Base-by-base conservation (phyloP, 37 sponge, comb jelly and placozoan species). In the Crambe crambe region DNA sequence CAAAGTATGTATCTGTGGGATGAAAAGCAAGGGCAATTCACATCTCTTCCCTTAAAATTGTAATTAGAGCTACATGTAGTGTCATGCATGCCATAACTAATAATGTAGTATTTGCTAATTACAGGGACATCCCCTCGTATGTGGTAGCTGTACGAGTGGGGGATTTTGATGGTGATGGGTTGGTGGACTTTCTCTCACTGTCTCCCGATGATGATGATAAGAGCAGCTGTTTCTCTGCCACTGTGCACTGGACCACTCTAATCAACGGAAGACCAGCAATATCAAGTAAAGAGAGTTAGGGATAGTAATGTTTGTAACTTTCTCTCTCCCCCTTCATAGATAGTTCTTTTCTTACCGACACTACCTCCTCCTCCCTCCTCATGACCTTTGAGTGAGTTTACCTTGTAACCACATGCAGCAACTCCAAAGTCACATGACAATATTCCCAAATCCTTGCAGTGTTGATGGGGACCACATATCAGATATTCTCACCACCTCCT, bases 401-500 rank as follows among this genome's bases (percentile, higher is more conserved):
- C n/a, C n/a, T n/a, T n/a, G n/a, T n/a, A n/a, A n/a, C n/a, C n/a
- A n/a, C n/a, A n/a, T 63, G n/a, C 17, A 68, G 38, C 12, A 36
- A 10, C 37, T 36, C 69, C 22, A 63, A 63, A 26, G 25, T 26
- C 22, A 68, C 38, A 54, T 27, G 62, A 6, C 40, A 2, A 56
- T 58, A 22, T 31, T 58, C 31, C 35, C 34, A 43, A 41, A 23
- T 74, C 35, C n/a, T n/a, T n/a, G n/a, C 70, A 87, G 88, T 77
- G 42, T n/a, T 18, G 76, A 81, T 76, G 88, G 88, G 27, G 88
- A 87, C 70, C 88, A 87, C 59, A 35, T 87, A 3, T 77, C 82
- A 36, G 88, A 87, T 41, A 23, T 84, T 9, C 30, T 76, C 9
- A 27, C 70, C 35, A 29, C n/a, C 37, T 73, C 61, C 67, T 83